These are phyloP conservation scores for Poeciliopsis turneri DNA, from an alignment of 2,797 vertebrate species.

Conservation along the genomic window DNA sequence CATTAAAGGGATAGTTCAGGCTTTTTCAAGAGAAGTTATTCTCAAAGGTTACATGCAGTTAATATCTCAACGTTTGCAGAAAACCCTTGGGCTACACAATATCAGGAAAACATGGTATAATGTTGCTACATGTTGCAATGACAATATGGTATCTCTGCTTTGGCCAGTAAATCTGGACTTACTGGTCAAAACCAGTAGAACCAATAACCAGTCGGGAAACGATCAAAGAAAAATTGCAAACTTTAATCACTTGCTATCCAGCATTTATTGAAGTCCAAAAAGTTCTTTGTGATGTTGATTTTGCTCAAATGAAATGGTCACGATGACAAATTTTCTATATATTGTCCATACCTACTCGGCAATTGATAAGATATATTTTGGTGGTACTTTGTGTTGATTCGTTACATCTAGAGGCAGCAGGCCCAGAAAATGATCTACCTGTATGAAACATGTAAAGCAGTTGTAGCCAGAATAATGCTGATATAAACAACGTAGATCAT, in stretches of 20 bases:
- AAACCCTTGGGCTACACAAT: background rate
- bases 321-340: background rate
- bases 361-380: background rate
- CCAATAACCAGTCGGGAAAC: background rate
- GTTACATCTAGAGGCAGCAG: background rate
- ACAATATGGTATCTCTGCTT: background rate
- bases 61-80: background rate
- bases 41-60: background rate
- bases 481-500: background rate
- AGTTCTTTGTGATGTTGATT: background rate
- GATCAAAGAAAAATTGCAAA: background rate
- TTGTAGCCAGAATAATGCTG: too few relatives aligned
- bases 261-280: background rate
- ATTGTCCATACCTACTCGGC: background rate
- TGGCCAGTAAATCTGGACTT: background rate
- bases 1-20: constrained; percentile 42
- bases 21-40: constrained; percentile 40
- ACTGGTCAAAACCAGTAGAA: background rate
- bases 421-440: background rate
- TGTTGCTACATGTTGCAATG: background rate
- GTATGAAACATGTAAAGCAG: background rate
- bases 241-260: background rate
- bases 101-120: background rate
- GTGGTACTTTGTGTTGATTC: background rate
- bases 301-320: background rate